Evolutionary conservation across 1,140 invertebrate species (phyloP), one percentile per base, ranked within the genome.

Genomic region (Pachypsylla venusta): DNA sequence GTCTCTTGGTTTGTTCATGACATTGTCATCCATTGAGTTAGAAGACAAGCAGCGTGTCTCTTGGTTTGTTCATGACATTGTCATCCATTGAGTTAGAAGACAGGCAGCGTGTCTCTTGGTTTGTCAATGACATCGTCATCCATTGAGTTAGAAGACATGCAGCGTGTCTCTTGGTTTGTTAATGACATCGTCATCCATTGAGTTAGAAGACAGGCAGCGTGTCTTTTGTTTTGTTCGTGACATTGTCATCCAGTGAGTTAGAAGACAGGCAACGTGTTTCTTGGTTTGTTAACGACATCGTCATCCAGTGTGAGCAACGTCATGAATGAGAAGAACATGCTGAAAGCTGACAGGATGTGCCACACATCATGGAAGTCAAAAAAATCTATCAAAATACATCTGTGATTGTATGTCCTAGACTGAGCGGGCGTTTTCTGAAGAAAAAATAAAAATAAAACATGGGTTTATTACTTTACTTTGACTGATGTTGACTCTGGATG

Each of bases 331-430:
- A 93, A 85, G 67, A 93, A 93, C 77, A 93, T 81, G 40, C 84
- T 85, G 25, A 82, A 76, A 3, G 89, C 85, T 16, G 89, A 93
- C 0, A 91, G 72, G 64, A 91, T 82, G 71, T 94, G 90, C 91
- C 91, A 94, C 22, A 89, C 78, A 67, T 94, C 90, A 70, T 94
- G 91, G 27, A 76, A 79, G 71, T 95, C 91, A 68, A 87, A 92
- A 66, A 93, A 91, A 54, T 80, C 72, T 1, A 92, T 72, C 3
- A 91, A 66, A 2, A 80, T 72, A 68, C 91, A 95, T 22, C 77
- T 75, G 35, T 78, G 77, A 71, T 94, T 95, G 63, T 77, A 79
- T 25, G 77, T 74, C 27, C 89, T 77, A 0, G 88, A 92, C 66
- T 83, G 74, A 0, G 90, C 87, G 12, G 91, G 87, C 1, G 83